Evolutionary conservation across 2,113 vertebrate genomes (phyloP).

Genomic region (Hydropotes inermis): DNA sequence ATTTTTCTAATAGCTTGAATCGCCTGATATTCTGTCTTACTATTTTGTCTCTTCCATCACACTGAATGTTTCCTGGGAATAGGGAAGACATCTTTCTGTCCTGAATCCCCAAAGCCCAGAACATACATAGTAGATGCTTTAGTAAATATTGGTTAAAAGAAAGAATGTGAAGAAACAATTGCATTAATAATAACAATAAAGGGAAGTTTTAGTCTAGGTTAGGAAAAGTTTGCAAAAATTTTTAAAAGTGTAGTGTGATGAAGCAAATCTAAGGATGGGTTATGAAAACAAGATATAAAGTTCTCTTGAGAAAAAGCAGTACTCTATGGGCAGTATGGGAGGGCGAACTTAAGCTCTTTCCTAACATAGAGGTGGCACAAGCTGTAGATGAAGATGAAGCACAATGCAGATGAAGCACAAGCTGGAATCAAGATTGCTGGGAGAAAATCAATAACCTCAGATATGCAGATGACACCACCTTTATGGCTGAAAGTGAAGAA

Average conservation of each 20-base stretch:
- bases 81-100: neutral
- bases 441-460: too few relatives aligned
- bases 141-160: neutral
- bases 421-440: too few relatives aligned
- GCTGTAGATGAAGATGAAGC: too few relatives aligned
- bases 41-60: neutral
- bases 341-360: neutral
- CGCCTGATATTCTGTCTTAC: neutral
- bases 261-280: neutral
- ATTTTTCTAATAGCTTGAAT: neutral
- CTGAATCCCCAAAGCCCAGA: neutral
- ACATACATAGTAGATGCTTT: neutral
- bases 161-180: neutral
- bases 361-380: neutral
- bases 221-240: neutral
- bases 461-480: too few relatives aligned
- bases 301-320: neutral
- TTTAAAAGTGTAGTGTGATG: neutral
- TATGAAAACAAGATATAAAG: neutral
- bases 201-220: neutral
- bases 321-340: neutral
- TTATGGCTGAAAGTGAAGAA: too few relatives aligned
- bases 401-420: too few relatives aligned
- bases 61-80: neutral
- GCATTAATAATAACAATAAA: neutral